phyloP scores from a whole-genome alignment of 2,888 invertebrate genomes.

The Allolobophora icterica region DNA sequence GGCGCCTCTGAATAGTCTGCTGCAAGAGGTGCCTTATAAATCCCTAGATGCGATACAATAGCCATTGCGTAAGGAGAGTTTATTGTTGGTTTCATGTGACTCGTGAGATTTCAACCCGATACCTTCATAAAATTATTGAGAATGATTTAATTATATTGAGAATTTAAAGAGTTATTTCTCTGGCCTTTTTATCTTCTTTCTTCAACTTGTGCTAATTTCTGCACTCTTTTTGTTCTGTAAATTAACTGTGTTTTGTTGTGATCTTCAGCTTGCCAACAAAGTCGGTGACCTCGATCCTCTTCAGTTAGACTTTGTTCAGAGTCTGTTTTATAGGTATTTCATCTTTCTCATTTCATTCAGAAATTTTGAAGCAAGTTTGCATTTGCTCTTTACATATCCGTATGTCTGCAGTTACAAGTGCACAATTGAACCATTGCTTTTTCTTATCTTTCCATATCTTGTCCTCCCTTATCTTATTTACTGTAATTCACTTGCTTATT shows the following conservation, averaged over 20 bases:
- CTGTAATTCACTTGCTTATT: background rate
- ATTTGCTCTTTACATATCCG: background rate
- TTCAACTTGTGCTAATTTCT: background rate
- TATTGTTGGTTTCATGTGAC: too few species aligned
- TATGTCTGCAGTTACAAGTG: too few species aligned
- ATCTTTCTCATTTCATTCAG: background rate
- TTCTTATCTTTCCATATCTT: background rate
- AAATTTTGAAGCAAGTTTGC: constrained; percentile 45
- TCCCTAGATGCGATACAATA: too few species aligned
- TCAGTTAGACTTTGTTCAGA: constrained; percentile 70
- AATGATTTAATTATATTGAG: too few species aligned
- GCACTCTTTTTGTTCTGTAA: background rate
- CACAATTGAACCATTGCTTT: background rate
- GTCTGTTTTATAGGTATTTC: constrained; percentile 64
- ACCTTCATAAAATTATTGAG: background rate
- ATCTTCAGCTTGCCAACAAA: constrained; percentile 75
- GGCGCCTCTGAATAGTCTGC: too few species aligned
- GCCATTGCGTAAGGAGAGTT: background rate
- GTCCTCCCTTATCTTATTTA: background rate
- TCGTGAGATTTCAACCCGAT: background rate
- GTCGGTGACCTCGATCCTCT: constrained; percentile 74
- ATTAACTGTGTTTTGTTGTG: background rate
- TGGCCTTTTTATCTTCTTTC: background rate
- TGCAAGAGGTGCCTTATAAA: too few species aligned
- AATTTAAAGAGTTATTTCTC: background rate